Conservation (phyloP, 2,797 vertebrate species). For the Valencia hispanica region DNA sequence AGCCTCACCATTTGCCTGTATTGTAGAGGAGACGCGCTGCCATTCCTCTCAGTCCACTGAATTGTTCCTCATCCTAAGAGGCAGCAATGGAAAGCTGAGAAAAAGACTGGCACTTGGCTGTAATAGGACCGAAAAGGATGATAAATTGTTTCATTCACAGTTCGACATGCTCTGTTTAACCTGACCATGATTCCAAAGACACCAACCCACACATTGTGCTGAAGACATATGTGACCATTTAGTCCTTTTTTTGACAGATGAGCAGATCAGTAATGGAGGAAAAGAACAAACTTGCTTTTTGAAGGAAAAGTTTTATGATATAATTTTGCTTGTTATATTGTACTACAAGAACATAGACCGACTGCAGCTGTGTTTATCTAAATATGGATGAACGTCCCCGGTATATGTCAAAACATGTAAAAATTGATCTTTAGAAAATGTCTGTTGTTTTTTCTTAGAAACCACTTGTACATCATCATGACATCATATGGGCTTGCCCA, state of each 20-base stretch:
- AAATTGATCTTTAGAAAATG: too few relatives aligned
- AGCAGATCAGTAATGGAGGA: slow-evolving; percentile 7
- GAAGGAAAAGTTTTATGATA: background rate
- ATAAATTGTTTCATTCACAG: slow-evolving; percentile 69
- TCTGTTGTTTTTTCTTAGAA: background rate
- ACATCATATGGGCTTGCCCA: background rate
- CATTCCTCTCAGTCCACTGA: slow-evolving; percentile 24
- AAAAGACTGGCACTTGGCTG: slow-evolving; percentile 54
- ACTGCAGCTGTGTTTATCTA: background rate
- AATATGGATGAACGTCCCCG: background rate
- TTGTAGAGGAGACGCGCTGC: slow-evolving; percentile 8
- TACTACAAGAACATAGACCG: background rate
- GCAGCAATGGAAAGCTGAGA: slow-evolving; percentile 41
- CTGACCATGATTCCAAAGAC: slow-evolving; percentile 52
- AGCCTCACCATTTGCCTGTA: background rate
- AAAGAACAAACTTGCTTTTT: background rate
- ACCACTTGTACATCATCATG: too few relatives aligned
- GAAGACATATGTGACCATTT: slow-evolving; percentile 29
- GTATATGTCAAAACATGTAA: background rate
- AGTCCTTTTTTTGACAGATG: slow-evolving; percentile 30
- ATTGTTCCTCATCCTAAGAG: slow-evolving; percentile 44
- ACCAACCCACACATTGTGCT: slow-evolving; percentile 14
- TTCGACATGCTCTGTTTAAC: slow-evolving; percentile 64
- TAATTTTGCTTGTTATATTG: background rate
- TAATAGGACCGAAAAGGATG: slow-evolving; percentile 69